These are phyloP conservation scores for Meloidogyne exigua DNA, from an alignment of 1,140 invertebrate genomes.

Conservation along the genomic window DNA sequence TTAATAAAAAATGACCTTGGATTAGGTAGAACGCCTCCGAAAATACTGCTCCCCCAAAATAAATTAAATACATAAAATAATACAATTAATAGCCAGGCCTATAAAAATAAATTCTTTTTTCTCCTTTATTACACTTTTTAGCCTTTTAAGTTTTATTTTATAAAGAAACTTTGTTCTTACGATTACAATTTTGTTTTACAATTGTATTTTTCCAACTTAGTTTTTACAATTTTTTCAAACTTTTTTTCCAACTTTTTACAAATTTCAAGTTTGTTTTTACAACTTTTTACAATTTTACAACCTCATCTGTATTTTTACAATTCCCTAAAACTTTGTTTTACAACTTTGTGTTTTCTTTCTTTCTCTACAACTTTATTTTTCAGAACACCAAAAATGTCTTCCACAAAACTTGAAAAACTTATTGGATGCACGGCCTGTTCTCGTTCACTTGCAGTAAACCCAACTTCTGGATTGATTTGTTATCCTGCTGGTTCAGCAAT, in stretches of 20 bases:
- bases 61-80: too few relatives aligned
- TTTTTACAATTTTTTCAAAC: not conserved
- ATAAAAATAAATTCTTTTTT: not conserved
- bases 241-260: too few relatives aligned
- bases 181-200: not conserved
- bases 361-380: not conserved
- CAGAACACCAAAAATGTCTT: not conserved
- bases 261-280: not conserved
- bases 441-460: conserved; percentile 50
- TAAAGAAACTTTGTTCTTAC: not conserved
- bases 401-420: conserved; percentile 52
- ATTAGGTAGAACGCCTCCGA: too few relatives aligned
- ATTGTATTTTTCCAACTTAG: not conserved
- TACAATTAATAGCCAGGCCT: conserved; percentile 1
- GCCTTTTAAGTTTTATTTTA: not conserved
- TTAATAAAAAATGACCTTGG: not conserved
- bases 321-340: not conserved
- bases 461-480: conserved; percentile 45
- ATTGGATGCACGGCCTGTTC: conserved; percentile 54
- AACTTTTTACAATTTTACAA: not conserved
- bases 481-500: conserved; percentile 61
- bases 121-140: not conserved
- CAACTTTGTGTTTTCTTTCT: too few relatives aligned
- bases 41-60: not conserved
- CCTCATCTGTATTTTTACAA: not conserved